A percentile compares a stretch with the other conserved stretches of the same genome.
phyloP scores from a whole-genome alignment of 1,140 invertebrate genomes.

The Bombus sibiricus region DNA sequence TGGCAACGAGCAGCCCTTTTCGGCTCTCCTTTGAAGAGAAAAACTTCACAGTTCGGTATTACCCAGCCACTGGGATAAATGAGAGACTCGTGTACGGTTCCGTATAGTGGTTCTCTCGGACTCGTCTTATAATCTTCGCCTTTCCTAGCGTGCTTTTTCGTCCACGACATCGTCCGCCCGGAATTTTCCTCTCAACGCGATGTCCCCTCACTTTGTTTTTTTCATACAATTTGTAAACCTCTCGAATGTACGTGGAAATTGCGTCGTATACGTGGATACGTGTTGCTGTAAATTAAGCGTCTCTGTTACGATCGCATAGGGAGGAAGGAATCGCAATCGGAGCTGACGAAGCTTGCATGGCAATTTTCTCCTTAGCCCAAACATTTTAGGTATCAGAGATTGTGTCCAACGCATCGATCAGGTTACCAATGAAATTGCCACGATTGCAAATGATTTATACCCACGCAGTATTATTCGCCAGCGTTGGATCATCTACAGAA shows the following conservation, averaged over 20 bases:
- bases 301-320: not conserved
- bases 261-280: not conserved
- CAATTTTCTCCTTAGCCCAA: no score
- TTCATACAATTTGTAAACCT: not conserved
- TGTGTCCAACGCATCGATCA: not conserved
- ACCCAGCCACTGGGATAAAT: slow-evolving; percentile 1
- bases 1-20: not conserved
- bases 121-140: slow-evolving; percentile 17
- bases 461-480: no score
- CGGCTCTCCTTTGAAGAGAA: slow-evolving; percentile 25
- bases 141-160: not conserved
- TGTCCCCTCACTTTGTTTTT: not conserved
- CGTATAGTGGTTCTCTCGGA: not conserved
- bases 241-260: not conserved
- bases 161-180: not conserved
- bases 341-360: no score
- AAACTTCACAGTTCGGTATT: slow-evolving; percentile 43
- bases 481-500: no score
- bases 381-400: no score
- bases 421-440: not conserved
- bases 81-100: not conserved
- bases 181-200: not conserved
- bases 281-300: not conserved
- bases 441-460: no score
- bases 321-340: no score